These are phyloP conservation scores for Eupithecia subfuscata DNA, from an alignment of 2,888 invertebrate genomes.

Conservation along the genomic window DNA sequence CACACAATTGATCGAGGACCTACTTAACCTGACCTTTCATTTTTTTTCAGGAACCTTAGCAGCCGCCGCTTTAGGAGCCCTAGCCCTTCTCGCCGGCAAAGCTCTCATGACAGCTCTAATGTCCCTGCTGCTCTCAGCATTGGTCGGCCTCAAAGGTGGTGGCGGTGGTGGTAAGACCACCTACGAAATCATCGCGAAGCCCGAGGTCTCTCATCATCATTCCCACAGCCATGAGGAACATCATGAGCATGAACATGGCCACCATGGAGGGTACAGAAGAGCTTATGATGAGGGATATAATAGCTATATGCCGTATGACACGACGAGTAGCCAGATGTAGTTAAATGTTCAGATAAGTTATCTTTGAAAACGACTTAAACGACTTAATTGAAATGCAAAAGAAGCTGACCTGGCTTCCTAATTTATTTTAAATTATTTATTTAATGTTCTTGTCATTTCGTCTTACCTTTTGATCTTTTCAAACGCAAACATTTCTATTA, in stretches of 20 bases:
- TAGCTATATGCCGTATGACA: conserved; percentile 76
- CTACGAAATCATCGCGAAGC: conserved; percentile 93
- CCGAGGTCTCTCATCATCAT: conserved; percentile 88
- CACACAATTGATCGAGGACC: not conserved
- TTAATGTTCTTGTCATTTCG: not conserved
- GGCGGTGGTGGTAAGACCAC: conserved; percentile 89
- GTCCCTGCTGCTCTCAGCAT: conserved; percentile 90
- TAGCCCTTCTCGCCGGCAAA: conserved; percentile 92
- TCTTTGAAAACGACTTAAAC: conserved; percentile 12
- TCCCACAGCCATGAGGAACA: conserved; percentile 88
- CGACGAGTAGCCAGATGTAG: conserved; percentile 52
- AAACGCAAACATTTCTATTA: not conserved
- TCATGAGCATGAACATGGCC: conserved; percentile 81
- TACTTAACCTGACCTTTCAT: not conserved
- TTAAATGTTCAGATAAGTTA: not conserved
- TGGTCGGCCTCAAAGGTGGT: conserved; percentile 89
- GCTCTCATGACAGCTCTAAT: conserved; percentile 92
- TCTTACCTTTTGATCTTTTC: not conserved
- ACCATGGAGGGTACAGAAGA: conserved; percentile 82
- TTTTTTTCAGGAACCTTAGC: conserved; percentile 84
- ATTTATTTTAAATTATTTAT: not conserved
- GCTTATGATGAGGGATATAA: conserved; percentile 79
- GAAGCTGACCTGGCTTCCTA: conserved; percentile 4
- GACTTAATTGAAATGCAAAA: not conserved
- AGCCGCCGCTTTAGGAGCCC: conserved; percentile 88